Percentiles rank a stretch among this genome's conserved stretches.
phyloP scores from a whole-genome alignment of 2,113 vertebrate species.

The Heterochromis multidens region DNA sequence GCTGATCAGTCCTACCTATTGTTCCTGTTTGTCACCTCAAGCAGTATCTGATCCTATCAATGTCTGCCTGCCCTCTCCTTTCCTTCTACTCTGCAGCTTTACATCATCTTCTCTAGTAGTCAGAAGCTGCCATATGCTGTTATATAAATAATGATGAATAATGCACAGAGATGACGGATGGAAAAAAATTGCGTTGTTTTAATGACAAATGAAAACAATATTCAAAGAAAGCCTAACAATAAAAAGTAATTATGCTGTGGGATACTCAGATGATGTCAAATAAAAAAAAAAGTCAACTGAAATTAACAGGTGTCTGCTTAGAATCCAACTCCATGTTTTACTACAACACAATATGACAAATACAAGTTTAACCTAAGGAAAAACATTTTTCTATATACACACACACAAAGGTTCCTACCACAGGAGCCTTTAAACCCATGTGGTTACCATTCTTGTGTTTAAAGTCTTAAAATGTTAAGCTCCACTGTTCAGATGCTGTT shows the following conservation, averaged over 20 bases:
- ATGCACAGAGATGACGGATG: background rate
- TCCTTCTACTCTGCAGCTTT: background rate
- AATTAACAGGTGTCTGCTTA: conserved; percentile 30
- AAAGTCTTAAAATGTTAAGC: background rate
- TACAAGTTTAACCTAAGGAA: conserved; percentile 18
- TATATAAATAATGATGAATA: background rate
- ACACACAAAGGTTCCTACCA: conserved; percentile 5
- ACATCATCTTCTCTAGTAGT: background rate
- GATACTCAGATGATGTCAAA: conserved; percentile 40
- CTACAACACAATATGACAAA: conserved; percentile 18
- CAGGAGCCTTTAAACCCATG: conserved; percentile 5
- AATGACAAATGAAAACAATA: conserved; percentile 54
- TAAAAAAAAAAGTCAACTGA: conserved; percentile 23
- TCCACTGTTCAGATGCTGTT: conserved; percentile 1
- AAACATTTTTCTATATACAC: conserved; percentile 27
- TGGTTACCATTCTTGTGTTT: background rate
- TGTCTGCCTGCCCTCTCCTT: background rate
- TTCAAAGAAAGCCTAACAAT: conserved; percentile 48
- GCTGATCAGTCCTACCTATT: background rate
- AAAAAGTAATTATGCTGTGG: conserved; percentile 31
- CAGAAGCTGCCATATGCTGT: background rate
- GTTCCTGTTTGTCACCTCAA: background rate
- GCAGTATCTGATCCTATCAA: background rate
- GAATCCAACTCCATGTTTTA: background rate
- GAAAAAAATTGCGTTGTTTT: conserved; percentile 47